Evolutionary conservation across 2,797 vertebrate species (phyloP).

Genomic region (Neoniphon sammara): DNA sequence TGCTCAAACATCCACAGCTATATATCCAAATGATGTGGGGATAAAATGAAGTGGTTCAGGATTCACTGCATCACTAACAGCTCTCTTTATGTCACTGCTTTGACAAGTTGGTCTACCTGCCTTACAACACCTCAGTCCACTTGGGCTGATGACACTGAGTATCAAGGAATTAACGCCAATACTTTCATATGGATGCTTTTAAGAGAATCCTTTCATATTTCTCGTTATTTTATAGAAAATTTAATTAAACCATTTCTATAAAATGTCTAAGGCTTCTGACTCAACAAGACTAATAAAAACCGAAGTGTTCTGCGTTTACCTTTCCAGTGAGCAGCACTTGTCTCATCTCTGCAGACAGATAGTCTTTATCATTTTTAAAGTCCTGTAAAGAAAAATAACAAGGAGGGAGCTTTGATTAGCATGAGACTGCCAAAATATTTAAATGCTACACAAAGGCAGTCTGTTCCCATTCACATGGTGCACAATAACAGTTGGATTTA

Average conservation of each 20-base stretch:
- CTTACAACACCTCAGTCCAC: background rate
- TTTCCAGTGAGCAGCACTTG: constrained; percentile 95
- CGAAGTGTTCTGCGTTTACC: constrained; percentile 77
- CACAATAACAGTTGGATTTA: background rate
- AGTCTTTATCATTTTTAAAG: constrained; percentile 95
- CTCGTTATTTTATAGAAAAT: too few relatives aligned
- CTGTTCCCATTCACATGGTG: background rate
- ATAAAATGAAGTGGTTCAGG: too few relatives aligned
- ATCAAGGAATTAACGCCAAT: too few relatives aligned
- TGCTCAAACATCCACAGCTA: too few relatives aligned
- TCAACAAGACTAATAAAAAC: background rate
- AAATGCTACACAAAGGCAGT: background rate
- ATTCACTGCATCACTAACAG: too few relatives aligned
- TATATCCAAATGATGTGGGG: too few relatives aligned
- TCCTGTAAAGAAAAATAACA: constrained; percentile 81
- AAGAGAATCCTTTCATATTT: too few relatives aligned
- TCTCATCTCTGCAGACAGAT: constrained; percentile 91
- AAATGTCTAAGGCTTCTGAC: background rate
- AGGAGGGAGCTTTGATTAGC: constrained; percentile 9
- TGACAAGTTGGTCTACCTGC: background rate
- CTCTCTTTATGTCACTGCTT: background rate
- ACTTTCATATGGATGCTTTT: too few relatives aligned
- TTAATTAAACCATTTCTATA: too few relatives aligned
- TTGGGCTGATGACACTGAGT: too few relatives aligned
- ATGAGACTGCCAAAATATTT: background rate